Percentiles rank a stretch among this genome's conserved stretches.
These are phyloP conservation scores for Apodemus agrarius DNA, from an alignment of 2,797 vertebrate species.

Conservation along the genomic window DNA sequence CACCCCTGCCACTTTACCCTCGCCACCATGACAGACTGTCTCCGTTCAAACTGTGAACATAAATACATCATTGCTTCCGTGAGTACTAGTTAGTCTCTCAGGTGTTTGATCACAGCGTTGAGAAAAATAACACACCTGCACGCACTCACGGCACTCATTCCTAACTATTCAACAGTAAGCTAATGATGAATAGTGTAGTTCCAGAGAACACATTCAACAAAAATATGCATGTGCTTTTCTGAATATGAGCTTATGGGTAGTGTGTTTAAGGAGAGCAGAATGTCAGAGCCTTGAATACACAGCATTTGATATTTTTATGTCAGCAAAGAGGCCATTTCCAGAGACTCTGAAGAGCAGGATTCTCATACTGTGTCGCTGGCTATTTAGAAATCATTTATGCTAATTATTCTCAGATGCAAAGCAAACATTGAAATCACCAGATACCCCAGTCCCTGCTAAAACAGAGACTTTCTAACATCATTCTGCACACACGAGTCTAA, in stretches of 20 bases:
- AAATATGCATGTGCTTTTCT: not conserved
- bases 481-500: not conserved
- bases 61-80: not conserved
- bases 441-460: not conserved
- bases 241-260: not conserved
- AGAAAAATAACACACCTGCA: not conserved
- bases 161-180: not conserved
- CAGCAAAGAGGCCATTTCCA: constrained; percentile 9
- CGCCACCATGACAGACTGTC: not conserved
- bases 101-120: not conserved
- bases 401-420: constrained; percentile 16
- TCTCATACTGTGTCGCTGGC: not conserved
- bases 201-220: not conserved
- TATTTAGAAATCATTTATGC: constrained; percentile 34
- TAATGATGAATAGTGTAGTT: not conserved
- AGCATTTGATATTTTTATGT: not conserved
- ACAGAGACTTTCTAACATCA: not conserved
- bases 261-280: not conserved
- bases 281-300: not conserved
- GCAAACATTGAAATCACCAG: not conserved
- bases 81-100: not conserved
- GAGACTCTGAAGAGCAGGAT: constrained; percentile 20
- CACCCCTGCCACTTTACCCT: not conserved
- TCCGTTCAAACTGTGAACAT: not conserved
- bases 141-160: not conserved